Percentiles rank a stretch among this genome's conserved stretches.
These are phyloP conservation scores for Erebia aethiops DNA, from an alignment of 2,888 invertebrate species.

Conservation along the genomic window DNA sequence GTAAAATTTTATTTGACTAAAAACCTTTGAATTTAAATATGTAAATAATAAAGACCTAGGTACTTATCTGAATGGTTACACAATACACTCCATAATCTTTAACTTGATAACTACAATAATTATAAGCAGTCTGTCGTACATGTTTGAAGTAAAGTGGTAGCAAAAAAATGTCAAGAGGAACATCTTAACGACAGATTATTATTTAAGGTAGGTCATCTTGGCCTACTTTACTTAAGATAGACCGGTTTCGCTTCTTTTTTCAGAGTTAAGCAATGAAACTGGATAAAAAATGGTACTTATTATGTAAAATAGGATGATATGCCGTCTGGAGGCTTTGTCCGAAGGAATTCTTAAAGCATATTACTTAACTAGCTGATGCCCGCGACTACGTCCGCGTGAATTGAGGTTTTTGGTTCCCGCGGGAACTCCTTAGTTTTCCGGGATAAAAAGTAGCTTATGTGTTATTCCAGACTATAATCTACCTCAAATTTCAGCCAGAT, in stretches of 20 bases:
- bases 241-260: constrained; percentile 27
- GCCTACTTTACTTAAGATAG: constrained; percentile 31
- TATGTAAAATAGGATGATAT: constrained; percentile 9
- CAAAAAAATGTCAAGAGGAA: constrained; percentile 16
- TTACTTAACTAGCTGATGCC: no score
- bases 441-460: no score
- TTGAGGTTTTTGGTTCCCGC: no score
- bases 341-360: not conserved
- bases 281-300: not conserved
- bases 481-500: no score
- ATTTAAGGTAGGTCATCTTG: constrained; percentile 33
- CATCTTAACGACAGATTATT: constrained; percentile 19
- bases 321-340: not conserved
- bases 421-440: no score
- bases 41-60: no score
- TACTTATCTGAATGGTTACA: constrained; percentile 8
- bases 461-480: no score
- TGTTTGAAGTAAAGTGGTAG: constrained; percentile 13
- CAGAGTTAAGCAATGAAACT: constrained; percentile 8
- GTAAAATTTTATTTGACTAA: no score
- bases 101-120: not conserved
- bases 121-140: not conserved
- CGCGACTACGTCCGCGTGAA: no score
- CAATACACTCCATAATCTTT: constrained; percentile 2
- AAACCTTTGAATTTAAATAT: no score